A percentile compares a stretch with the other conserved stretches of the same genome.
Evolutionary conservation across 2,113 vertebrate genomes (phyloP).

Genomic region (Peromyscus polionotus): DNA sequence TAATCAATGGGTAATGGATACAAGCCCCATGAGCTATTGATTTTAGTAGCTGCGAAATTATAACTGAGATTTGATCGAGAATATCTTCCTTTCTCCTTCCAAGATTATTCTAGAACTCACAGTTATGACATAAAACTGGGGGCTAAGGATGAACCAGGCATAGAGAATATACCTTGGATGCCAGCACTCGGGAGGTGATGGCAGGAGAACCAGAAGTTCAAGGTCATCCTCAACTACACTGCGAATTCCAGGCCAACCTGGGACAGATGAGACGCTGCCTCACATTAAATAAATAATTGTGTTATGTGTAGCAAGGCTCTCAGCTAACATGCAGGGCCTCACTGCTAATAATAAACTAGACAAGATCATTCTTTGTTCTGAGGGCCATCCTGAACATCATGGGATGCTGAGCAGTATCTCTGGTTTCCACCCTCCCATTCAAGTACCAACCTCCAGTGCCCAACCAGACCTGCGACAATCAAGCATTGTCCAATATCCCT

Average conservation of each 20-base stretch:
- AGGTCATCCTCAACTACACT: neutral
- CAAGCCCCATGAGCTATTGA: neutral
- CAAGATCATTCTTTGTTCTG: accelerated
- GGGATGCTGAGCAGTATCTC: neutral
- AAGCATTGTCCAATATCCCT: accelerated
- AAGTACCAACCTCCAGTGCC: neutral
- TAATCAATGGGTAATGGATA: neutral
- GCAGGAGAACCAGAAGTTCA: neutral
- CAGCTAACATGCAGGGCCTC: neutral
- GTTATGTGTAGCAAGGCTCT: too few species aligned
- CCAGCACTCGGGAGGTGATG: neutral
- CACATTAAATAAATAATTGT: neutral
- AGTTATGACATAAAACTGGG: neutral
- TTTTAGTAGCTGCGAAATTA: neutral
- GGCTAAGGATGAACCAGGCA: neutral
- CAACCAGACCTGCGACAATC: neutral
- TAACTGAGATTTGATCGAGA: neutral
- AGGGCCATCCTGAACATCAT: accelerated
- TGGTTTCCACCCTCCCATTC: neutral
- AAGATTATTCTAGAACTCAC: neutral
- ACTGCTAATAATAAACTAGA: accelerated
- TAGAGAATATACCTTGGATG: neutral
- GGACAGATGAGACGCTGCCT: neutral
- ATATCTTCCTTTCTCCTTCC: neutral
- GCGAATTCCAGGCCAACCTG: neutral